Evolutionary conservation across 2,888 invertebrate genomes (phyloP).

Genomic region (Sepiola atlantica): DNA sequence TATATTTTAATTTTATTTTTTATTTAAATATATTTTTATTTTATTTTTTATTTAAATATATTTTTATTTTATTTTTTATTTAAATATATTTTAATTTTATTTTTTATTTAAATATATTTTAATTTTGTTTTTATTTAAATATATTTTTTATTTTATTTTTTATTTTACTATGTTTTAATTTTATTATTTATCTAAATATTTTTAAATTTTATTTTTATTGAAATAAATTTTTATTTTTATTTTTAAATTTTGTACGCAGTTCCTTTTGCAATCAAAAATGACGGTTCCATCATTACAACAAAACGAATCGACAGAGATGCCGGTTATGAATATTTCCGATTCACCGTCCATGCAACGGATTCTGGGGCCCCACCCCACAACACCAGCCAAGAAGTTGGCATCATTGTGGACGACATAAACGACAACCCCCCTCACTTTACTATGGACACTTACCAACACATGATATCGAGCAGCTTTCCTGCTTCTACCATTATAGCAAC

Average conservation of each 20-base stretch:
- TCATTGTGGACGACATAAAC: conserved; percentile 57
- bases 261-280: conserved; percentile 54
- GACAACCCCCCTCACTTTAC: conserved; percentile 58
- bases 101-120: neutral
- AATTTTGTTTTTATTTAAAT: neutral
- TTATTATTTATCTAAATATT: neutral
- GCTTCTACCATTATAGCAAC: conserved; percentile 54
- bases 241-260: conserved; percentile 49
- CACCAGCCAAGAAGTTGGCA: conserved; percentile 51
- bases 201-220: neutral
- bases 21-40: neutral
- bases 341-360: conserved; percentile 54
- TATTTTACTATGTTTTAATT: too few relatives aligned
- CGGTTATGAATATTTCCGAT: conserved; percentile 51
- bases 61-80: neutral
- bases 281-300: conserved; percentile 52
- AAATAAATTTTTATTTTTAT: neutral
- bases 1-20: neutral
- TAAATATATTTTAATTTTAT: neutral
- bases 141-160: neutral
- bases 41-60: neutral
- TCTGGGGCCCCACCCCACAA: conserved; percentile 52
- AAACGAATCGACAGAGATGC: conserved; percentile 53
- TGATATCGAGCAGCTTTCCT: conserved; percentile 53
- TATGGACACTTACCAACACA: conserved; percentile 52